Base-by-base conservation (phyloP, 2,888 invertebrate species). In the Netelia fuscicornis region DNA sequence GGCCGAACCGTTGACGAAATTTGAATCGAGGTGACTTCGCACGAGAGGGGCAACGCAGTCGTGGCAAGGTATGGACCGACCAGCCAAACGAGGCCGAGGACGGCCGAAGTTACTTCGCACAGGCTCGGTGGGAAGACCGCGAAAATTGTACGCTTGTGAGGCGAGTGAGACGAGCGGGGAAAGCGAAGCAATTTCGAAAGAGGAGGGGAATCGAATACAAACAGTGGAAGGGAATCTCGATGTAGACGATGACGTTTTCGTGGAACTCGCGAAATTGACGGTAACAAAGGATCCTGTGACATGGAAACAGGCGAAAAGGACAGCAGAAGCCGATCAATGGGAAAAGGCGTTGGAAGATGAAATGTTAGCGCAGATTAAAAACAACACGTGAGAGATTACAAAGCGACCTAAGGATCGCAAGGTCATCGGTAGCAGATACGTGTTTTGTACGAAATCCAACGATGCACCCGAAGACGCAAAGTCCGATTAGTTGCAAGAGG, bases 401-500 rank as follows among this genome's bases (percentile, higher is more conserved):
- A 10, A 42, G 44, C 30, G 79, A 13, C 83, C 85, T 2, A 83
- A 70, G 44, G 52, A 75, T 37, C 25, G 60, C 10, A 83, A 85
- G 20, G 76, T 80, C 11, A 85, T 85, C 11, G 80, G 65, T 3
- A 83, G 80, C 20, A 17, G 83, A 37, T 75, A 56, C 20, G 86
- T 84, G 0, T 84, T 85, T 64, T 20, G 76, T 13, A 82, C 76
- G n/a, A 86, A 86, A 20, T 64, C 25, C 30, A 60, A 75, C 25
- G 67, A 6, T 20, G 54, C n/a, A 58, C n/a, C 9, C 23, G 74
- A 58, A 82, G 60, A 54, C 65, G 52, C 23, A 86, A 85, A 37
- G 81, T 56, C 5, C 44, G 85, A 8, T 58, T 85, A 30, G 85
- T 86, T 1, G 84, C 86, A 20, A 74, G 52, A 64, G 86, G 82